These are phyloP conservation scores for Panagrolaimus sp. DNA, from an alignment of 1,140 invertebrate genomes.

Conservation along the genomic window DNA sequence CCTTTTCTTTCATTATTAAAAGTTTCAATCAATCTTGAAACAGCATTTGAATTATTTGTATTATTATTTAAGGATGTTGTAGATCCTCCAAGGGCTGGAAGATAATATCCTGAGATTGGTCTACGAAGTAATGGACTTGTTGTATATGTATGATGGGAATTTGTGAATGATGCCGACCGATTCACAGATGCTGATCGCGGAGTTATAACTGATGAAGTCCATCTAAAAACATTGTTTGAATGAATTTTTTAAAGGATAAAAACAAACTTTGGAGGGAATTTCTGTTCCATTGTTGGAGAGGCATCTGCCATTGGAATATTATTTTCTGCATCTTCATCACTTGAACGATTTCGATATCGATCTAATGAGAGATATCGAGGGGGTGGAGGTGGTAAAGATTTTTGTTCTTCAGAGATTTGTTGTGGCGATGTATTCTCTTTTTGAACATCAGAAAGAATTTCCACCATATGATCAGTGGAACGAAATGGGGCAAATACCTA, in stretches of 20 bases:
- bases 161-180: not conserved
- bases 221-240: not conserved
- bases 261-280: not conserved
- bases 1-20: constrained; percentile 5
- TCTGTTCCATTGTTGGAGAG: not conserved
- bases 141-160: not conserved
- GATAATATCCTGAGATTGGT: not conserved
- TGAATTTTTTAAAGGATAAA: not conserved
- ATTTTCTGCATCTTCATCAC: constrained; percentile 1
- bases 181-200: constrained; percentile 1
- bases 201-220: not conserved
- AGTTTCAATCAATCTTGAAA: constrained; percentile 5
- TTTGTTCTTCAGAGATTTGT: constrained; percentile 5
- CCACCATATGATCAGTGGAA: not conserved
- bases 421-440: not conserved
- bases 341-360: too few relatives aligned
- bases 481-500: not conserved
- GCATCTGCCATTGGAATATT: not conserved
- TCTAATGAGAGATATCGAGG: too few relatives aligned
- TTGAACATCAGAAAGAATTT: not conserved
- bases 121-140: not conserved
- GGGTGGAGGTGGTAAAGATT: not conserved
- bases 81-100: not conserved
- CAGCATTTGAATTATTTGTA: not conserved
- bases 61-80: not conserved